A percentile compares a stretch with the other conserved stretches of the same genome.
These are phyloP conservation scores for Mormyrops boulengeri DNA, from an alignment of 2,797 vertebrate genomes.

Conservation along the genomic window DNA sequence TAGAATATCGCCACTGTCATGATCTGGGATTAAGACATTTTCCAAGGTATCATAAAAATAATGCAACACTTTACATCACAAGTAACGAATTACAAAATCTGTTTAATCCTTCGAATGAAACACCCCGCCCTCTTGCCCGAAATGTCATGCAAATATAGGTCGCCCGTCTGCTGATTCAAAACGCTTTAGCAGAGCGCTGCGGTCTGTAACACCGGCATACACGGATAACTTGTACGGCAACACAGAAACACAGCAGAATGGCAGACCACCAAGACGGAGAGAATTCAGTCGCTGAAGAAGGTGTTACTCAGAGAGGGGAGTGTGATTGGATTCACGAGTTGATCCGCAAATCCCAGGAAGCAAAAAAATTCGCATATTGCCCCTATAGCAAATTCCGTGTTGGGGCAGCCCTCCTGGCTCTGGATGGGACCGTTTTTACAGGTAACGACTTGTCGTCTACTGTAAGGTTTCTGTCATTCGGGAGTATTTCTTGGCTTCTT, in stretches of 20 bases:
- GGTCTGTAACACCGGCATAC: not conserved
- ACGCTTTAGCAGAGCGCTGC: not conserved
- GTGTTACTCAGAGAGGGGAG: not conserved
- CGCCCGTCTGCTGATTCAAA: not conserved
- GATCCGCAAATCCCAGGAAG: slow-evolving; percentile 56
- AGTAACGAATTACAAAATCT: not conserved
- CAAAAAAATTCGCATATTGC: slow-evolving; percentile 74
- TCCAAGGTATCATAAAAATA: not conserved
- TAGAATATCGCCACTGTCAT: not conserved
- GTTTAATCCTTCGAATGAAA: not conserved
- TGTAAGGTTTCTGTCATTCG: not conserved
- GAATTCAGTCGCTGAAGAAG: not conserved
- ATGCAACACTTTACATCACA: not conserved
- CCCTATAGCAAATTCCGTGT: slow-evolving; percentile 88
- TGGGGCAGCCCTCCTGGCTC: slow-evolving; percentile 76
- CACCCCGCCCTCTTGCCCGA: not conserved
- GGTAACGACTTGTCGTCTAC: slow-evolving; percentile 58
- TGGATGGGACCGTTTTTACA: slow-evolving; percentile 62
- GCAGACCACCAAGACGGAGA: not conserved
- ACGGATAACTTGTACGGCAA: not conserved
- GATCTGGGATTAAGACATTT: not conserved
- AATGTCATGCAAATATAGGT: not conserved
- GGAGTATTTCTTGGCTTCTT: not conserved
- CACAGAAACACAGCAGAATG: not conserved
- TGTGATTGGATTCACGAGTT: slow-evolving; percentile 34